Evolutionary conservation across 1,140 invertebrate genomes (phyloP).

Genomic region (Pogonomyrmex barbatus): DNA sequence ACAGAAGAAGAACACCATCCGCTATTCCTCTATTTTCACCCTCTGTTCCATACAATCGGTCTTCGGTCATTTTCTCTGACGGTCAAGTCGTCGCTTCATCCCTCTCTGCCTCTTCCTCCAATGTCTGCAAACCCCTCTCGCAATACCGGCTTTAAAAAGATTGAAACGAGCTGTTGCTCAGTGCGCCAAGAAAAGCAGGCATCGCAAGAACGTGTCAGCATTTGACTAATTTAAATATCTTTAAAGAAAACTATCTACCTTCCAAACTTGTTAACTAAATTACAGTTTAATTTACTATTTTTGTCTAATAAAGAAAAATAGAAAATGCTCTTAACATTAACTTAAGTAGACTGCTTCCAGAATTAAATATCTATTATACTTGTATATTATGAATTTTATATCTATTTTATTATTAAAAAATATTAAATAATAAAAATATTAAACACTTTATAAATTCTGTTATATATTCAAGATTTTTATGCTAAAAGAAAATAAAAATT

Average conservation of each 20-base stretch:
- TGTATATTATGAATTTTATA: not conserved
- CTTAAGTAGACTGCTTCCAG: not conserved
- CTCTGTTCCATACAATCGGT: slow-evolving; percentile 35
- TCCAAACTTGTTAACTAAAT: not conserved
- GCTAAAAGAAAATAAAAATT: not conserved
- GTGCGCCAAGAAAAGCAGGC: not conserved
- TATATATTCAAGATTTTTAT: not conserved
- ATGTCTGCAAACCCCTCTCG: not conserved
- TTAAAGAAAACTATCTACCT: not conserved
- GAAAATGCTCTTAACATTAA: not conserved
- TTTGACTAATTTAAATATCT: slow-evolving; percentile 11
- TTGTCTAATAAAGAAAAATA: not conserved
- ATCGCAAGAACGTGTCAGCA: not conserved
- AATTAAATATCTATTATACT: not conserved
- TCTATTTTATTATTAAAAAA: not conserved
- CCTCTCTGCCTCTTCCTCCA: not conserved
- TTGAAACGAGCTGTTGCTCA: slow-evolving; percentile 20
- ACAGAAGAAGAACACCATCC: slow-evolving; percentile 55
- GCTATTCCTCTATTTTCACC: slow-evolving; percentile 38
- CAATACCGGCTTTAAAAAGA: slow-evolving; percentile 35
- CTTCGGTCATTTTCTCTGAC: slow-evolving; percentile 57
- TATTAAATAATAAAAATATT: not conserved
- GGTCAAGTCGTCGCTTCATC: slow-evolving; percentile 56
- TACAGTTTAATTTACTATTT: not conserved
- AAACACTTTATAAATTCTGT: not conserved